These are phyloP conservation scores for Gambusia affinis DNA, from an alignment of 2,113 vertebrate genomes.

Conservation along the genomic window DNA sequence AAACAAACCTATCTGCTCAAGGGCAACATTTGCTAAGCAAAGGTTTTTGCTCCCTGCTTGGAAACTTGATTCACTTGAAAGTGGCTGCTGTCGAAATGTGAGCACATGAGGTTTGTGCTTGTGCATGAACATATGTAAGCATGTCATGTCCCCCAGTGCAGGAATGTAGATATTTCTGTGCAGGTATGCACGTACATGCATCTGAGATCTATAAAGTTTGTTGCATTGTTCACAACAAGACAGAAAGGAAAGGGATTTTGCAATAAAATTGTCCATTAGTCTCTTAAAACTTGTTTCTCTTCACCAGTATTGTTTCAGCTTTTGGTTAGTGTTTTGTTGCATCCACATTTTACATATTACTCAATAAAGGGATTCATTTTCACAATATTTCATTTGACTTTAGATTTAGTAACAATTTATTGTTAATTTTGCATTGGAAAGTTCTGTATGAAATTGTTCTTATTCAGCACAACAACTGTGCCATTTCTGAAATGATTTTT, in stretches of 20 bases:
- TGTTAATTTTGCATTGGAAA: background rate
- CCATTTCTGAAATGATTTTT: background rate
- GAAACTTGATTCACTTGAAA: constrained; percentile 70
- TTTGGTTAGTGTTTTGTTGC: background rate
- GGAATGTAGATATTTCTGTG: constrained; percentile 10
- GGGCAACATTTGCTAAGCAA: constrained; percentile 69
- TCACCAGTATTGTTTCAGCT: background rate
- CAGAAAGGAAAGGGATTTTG: background rate
- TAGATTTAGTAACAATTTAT: background rate
- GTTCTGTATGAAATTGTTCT: background rate
- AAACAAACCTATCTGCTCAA: constrained; percentile 78
- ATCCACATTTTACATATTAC: background rate
- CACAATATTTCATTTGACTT: background rate
- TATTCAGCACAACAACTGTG: background rate
- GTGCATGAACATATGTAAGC: constrained; percentile 21
- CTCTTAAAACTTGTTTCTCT: background rate
- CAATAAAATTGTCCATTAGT: background rate
- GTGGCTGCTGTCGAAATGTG: constrained; percentile 37
- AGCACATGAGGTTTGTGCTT: constrained; percentile 12
- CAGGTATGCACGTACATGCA: constrained; percentile 13
- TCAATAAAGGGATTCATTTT: background rate
- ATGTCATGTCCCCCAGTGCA: constrained; percentile 3
- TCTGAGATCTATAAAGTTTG: background rate
- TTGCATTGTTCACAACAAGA: background rate
- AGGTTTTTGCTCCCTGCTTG: constrained; percentile 74